Evolutionary conservation across 2,888 invertebrate species (phyloP).

Genomic region (Calliopum simillimum): DNA sequence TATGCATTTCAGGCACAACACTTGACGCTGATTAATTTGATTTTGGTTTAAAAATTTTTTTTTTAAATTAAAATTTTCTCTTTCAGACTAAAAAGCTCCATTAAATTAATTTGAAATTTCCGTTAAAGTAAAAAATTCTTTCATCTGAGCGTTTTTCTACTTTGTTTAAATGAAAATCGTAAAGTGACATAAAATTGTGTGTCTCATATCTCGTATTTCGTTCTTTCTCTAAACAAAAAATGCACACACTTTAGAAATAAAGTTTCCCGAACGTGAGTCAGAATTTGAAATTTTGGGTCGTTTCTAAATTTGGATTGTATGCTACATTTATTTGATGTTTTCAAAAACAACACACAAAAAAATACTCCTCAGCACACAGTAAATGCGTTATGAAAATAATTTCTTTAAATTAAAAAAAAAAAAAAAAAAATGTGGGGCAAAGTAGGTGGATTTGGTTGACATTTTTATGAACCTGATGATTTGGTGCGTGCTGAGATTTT

Average conservation of each 20-base stretch:
- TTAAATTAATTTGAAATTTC: conserved; percentile 15
- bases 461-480: neutral
- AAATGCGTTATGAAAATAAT: neutral
- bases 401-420: too few species aligned
- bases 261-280: conserved; percentile 10
- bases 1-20: too few species aligned
- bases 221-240: neutral
- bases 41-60: too few species aligned
- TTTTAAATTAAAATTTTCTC: too few species aligned
- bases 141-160: too few species aligned
- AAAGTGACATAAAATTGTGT: neutral
- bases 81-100: neutral
- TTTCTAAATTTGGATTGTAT: conserved; percentile 30
- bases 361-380: neutral
- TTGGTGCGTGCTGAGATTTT: too few species aligned
- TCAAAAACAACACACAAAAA: neutral
- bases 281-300: neutral
- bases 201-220: neutral
- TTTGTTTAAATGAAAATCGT: too few species aligned
- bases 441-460: conserved; percentile 12
- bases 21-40: too few species aligned
- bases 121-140: neutral
- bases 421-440: conserved; percentile 21
- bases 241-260: neutral
- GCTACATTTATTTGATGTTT: neutral